Base-by-base conservation (phyloP, 2,113 vertebrate species). In the Diadophis punctatus region DNA sequence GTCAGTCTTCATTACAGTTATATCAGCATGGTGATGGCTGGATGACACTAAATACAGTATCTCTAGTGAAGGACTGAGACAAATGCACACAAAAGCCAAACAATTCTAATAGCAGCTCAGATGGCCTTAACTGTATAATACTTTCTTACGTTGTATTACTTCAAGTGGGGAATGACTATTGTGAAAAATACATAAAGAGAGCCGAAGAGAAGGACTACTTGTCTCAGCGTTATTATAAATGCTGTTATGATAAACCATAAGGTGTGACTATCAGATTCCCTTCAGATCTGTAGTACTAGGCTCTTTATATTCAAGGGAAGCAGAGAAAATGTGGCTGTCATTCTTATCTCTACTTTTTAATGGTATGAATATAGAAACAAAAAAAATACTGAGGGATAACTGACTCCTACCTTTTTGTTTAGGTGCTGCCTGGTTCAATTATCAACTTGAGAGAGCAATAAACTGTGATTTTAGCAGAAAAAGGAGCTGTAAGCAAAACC, bases 271-370 rank as follows among this genome's bases (percentile, higher is more conserved):
- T 11, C 49, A 92, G 39, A 55, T 94, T 92, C 56, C 89, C 55
- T 90, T 84, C 93, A 84, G 86, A 90, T 93, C 88, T 90, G 87
- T 87, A 92, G 90, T 92, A 23, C 93, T 96, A 93, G 88, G 53
- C 16, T 94, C 93, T 93, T 94, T 9, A 56, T 90, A 74, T 87
- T 90, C 92, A 58, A 94, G 93, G 55, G 88, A 80, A 93, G 84
- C 20, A 88, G 55, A 87, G 27, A 25, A 87, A 93, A 94, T 53
- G 58, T 88, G 92, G 87, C 14, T 87, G 43, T 49, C 87, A 86
- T 68, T 63, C 52, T 90, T 93, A 92, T 53, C 91, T 43, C 87
- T 80, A 93, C 91, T 55, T 94, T 46, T 60, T 46, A 55, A 9
- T 55, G n/a, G 11, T 88, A 68, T 10, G 84, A 27, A 27, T 4